These are phyloP conservation scores for Periparus ater DNA, from an alignment of 2,797 vertebrate species.

Conservation along the genomic window DNA sequence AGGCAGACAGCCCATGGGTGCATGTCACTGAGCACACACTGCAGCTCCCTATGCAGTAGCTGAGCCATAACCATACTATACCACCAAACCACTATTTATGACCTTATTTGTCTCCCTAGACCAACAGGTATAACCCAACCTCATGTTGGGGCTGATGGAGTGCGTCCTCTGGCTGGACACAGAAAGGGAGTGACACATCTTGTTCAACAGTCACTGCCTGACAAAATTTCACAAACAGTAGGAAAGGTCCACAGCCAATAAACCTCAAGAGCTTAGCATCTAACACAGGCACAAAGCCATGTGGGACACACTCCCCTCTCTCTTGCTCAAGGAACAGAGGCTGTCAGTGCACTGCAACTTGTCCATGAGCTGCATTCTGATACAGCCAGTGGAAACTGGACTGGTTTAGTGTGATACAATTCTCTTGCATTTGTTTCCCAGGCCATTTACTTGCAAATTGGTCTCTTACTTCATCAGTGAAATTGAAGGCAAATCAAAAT, in stretches of 20 bases:
- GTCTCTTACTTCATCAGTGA: not conserved
- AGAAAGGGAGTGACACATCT: not conserved
- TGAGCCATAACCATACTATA: not conserved
- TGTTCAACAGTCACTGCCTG: not conserved
- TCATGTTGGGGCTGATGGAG: not conserved
- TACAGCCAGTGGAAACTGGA: no score
- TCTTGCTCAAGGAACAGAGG: not conserved
- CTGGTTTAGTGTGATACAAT: not conserved
- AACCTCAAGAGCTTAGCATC: not conserved
- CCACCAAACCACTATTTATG: not conserved
- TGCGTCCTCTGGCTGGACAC: not conserved
- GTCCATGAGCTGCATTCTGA: not conserved
- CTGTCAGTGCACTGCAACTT: not conserved
- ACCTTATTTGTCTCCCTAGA: not conserved
- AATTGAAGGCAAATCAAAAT: not conserved
- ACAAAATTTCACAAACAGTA: not conserved
- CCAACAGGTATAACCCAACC: not conserved
- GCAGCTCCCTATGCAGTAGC: not conserved
- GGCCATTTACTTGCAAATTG: not conserved
- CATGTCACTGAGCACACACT: not conserved
- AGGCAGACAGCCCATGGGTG: not conserved
- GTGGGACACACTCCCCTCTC: not conserved
- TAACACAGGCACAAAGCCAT: not conserved
- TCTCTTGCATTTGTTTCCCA: not conserved
- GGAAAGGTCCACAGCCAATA: not conserved